Base-by-base conservation (phyloP, 2,113 vertebrate species). In the Phylloscopus trochiloides region DNA sequence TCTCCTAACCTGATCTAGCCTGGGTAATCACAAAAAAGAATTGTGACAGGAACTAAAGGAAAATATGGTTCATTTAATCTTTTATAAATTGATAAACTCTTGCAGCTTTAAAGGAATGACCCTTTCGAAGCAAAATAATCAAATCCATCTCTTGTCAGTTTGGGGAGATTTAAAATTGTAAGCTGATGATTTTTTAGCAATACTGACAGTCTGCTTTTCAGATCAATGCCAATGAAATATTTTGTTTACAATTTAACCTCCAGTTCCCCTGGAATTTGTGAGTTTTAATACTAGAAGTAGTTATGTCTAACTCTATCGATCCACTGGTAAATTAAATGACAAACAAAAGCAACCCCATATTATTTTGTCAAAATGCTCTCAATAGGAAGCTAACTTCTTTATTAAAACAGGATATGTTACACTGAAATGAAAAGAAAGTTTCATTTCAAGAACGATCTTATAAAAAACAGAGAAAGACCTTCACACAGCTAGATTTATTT, bases 191-290 rank as follows among this genome's bases (percentile, higher is more conserved):
- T 93, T 96, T 96, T 96, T 90, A 95, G 72, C 74, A 92, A 66
- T 72, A 40, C 54, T 96, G 82, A 91, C 97, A 96, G 90, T 43
- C 50, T 92, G 57, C 74, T 96, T 96, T 88, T 84, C 67, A 96
- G 90, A 97, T 97, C 94, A 94, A 96, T 97, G 90, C 74, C 93
- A 94, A 58, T 97, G 96, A 97, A 96, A 96, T 96, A 96, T 97
- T 96, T 96, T 97, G 86, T 97, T 98, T 97, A 94, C 51, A 0
- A 71, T 94, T 96, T 97, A 97, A 91, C 92, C 77, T 98, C 86
- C 51, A 84, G 95, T 94, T 97, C 91, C 72, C 86, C 71, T 92
- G 96, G 80, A 97, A 90, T 94, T 75, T 79, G 29, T 78, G 70
- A 89, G 42, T 80, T 95, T 94, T 96, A 96, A 89, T 96, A 95